Conservation (phyloP, 2,797 vertebrate genomes). For the Onychomys torridus region DNA sequence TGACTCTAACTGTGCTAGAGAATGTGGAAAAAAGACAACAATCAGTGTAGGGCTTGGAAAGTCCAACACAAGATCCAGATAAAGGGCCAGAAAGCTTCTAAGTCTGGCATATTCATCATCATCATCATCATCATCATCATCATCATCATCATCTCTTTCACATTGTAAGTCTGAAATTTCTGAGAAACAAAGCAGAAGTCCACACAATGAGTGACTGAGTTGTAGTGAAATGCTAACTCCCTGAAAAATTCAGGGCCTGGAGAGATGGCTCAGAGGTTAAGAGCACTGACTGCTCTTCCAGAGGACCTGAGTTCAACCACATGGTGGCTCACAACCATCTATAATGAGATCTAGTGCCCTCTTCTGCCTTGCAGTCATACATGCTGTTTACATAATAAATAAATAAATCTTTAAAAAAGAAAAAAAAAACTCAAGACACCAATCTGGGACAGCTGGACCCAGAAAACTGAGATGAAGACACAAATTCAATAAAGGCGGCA, state of each 20-base stretch:
- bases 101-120: background rate
- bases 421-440: background rate
- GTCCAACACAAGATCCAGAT: background rate
- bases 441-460: background rate
- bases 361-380: no score
- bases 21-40: background rate
- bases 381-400: no score
- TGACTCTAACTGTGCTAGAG: background rate
- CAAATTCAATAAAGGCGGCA: background rate
- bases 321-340: no score
- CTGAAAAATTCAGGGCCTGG: background rate
- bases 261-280: no score
- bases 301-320: no score
- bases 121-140: background rate
- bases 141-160: background rate
- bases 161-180: background rate
- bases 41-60: background rate
- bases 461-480: background rate
- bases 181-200: background rate
- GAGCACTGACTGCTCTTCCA: no score
- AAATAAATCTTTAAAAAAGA: no score
- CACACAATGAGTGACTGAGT: background rate
- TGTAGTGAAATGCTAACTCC: background rate
- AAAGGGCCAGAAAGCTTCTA: background rate
- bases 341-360: no score